A percentile compares a stretch with the other conserved stretches of the same genome.
phyloP scores from a whole-genome alignment of 2,888 invertebrate genomes.

The Orthosia gothica region DNA sequence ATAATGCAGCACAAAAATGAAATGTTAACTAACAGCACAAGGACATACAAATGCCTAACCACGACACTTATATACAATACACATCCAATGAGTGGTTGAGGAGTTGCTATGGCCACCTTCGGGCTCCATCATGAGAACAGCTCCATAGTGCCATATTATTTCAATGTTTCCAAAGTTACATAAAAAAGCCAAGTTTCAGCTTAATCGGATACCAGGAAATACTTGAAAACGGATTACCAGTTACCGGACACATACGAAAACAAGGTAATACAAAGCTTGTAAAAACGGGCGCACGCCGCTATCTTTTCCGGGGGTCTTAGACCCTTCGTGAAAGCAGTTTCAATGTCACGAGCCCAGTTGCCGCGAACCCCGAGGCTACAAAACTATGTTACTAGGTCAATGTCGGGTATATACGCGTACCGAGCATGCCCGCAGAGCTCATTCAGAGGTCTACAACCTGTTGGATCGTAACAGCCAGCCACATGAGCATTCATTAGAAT shows the following conservation, averaged over 20 bases:
- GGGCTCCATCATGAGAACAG: too few relatives aligned
- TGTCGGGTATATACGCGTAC: constrained; percentile 12
- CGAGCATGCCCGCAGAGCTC: constrained; percentile 1
- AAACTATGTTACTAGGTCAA: constrained; percentile 49
- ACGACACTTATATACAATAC: not conserved
- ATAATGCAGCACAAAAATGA: too few relatives aligned
- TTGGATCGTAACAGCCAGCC: constrained; percentile 15
- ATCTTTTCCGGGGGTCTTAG: not conserved
- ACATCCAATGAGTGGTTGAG: too few relatives aligned
- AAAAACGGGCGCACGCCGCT: not conserved
- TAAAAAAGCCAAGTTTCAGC: too few relatives aligned
- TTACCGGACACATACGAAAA: too few relatives aligned
- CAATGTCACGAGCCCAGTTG: constrained; percentile 17
- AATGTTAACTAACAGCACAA: not conserved
- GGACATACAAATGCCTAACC: not conserved
- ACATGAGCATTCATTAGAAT: not conserved
- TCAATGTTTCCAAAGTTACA: too few relatives aligned
- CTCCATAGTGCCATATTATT: too few relatives aligned
- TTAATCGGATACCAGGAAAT: too few relatives aligned
- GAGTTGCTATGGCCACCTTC: too few relatives aligned
- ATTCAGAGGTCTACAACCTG: constrained; percentile 37
- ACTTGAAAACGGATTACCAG: too few relatives aligned
- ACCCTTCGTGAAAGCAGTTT: not conserved
- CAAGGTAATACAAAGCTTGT: not conserved
- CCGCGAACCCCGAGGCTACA: not conserved